Evolutionary conservation across 2,113 vertebrate species (phyloP).

Genomic region (Ceyx melanurus): DNA sequence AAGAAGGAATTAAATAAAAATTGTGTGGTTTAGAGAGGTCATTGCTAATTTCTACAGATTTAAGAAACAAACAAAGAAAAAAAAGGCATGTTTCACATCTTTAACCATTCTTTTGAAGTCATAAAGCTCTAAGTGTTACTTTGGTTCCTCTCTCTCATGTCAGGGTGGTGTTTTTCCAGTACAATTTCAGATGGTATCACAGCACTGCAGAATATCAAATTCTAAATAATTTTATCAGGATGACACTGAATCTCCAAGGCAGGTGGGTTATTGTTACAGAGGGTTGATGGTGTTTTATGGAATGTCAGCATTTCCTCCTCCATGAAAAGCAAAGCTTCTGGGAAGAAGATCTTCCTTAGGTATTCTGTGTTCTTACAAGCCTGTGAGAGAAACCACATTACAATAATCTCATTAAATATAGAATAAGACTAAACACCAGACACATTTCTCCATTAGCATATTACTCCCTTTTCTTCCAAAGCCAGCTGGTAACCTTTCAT

Average conservation of each 20-base stretch:
- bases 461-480: conserved; percentile 37
- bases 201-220: background rate
- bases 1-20: background rate
- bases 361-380: background rate
- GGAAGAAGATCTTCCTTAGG: background rate
- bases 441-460: conserved; percentile 18
- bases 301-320: background rate
- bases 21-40: background rate
- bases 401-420: conserved; percentile 64
- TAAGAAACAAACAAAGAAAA: background rate
- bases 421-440: conserved; percentile 51
- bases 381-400: conserved; percentile 4
- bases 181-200: background rate
- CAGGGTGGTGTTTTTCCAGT: background rate
- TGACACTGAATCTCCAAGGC: background rate
- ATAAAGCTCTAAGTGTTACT: background rate
- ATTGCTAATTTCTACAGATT: background rate
- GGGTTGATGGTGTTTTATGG: background rate
- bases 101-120: background rate
- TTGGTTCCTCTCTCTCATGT: background rate
- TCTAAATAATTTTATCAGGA: background rate
- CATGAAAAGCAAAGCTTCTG: background rate
- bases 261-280: background rate
- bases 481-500: conserved; percentile 52
- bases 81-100: background rate